Evolutionary conservation across 1,140 invertebrate genomes (phyloP).

Genomic region (Lepidurus packardi): DNA sequence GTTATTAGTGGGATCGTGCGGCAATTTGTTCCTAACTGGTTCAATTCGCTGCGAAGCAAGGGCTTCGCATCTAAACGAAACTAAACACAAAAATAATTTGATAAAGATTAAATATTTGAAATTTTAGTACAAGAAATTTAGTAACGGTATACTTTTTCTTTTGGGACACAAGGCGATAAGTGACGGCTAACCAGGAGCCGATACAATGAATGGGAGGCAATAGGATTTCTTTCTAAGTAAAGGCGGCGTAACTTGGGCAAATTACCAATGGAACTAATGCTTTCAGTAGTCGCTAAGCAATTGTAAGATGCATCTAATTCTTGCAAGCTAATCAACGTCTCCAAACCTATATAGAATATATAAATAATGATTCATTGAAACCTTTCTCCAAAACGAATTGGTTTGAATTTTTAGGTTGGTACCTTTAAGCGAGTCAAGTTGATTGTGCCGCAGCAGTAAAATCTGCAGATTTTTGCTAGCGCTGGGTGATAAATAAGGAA

Average conservation of each 20-base stretch:
- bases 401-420: background rate
- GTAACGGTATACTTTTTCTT: background rate
- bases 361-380: background rate
- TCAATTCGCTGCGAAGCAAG: background rate
- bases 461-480: background rate
- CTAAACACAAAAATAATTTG: background rate
- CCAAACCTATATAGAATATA: constrained; percentile 6
- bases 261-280: background rate
- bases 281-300: constrained; percentile 23
- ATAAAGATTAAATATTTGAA: background rate
- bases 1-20: background rate
- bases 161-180: constrained; percentile 14
- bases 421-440: constrained; percentile 6
- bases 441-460: background rate
- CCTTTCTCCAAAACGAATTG: background rate
- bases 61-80: background rate
- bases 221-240: constrained; percentile 22
- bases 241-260: constrained; percentile 24
- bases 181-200: background rate
- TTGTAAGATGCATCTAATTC: constrained; percentile 26
- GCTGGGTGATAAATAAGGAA: background rate
- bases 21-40: background rate
- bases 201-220: background rate
- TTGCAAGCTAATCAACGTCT: constrained; percentile 23
- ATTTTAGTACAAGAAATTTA: too few relatives aligned